A percentile compares a stretch with the other conserved stretches of the same genome.
phyloP scores from a whole-genome alignment of 2,113 vertebrate genomes.

The Sinocyclocheilus anshuiensis region DNA sequence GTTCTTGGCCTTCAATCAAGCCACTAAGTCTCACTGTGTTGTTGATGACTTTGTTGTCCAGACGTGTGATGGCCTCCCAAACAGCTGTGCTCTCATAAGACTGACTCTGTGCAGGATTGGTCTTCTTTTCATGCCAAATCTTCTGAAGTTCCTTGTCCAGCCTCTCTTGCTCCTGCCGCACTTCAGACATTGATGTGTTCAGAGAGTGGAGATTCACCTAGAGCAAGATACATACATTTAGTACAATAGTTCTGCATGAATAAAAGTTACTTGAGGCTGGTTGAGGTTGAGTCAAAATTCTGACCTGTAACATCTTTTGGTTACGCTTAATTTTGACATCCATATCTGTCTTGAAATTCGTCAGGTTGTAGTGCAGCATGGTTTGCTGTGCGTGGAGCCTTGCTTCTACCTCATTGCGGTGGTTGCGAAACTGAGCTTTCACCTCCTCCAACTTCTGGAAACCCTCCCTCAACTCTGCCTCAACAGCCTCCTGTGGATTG shows the following conservation, averaged over 20 bases:
- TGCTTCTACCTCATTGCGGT: no score
- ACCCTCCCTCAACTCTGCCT: no score
- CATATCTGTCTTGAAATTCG: no score
- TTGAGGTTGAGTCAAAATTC: no score
- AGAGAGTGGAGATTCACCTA: conserved; percentile 71
- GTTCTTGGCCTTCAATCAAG: conserved; percentile 63
- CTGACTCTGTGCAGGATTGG: background rate
- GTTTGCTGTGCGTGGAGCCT: no score
- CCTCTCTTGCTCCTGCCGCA: conserved; percentile 75
- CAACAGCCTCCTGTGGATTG: no score
- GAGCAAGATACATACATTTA: background rate
- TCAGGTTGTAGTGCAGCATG: no score
- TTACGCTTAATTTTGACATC: no score
- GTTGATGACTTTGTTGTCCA: conserved; percentile 71
- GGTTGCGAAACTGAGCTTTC: no score
- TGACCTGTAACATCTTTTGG: no score
- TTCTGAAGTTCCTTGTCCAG: conserved; percentile 68
- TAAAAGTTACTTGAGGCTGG: no score
- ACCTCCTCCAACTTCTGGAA: no score
- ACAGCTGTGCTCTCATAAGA: conserved; percentile 42
- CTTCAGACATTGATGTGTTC: conserved; percentile 69
- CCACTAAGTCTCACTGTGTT: conserved; percentile 65
- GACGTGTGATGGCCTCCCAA: conserved; percentile 64
- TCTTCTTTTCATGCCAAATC: background rate
- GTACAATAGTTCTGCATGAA: background rate